Conservation (phyloP, 2,888 invertebrate genomes). For the Tiliacea aurago region DNA sequence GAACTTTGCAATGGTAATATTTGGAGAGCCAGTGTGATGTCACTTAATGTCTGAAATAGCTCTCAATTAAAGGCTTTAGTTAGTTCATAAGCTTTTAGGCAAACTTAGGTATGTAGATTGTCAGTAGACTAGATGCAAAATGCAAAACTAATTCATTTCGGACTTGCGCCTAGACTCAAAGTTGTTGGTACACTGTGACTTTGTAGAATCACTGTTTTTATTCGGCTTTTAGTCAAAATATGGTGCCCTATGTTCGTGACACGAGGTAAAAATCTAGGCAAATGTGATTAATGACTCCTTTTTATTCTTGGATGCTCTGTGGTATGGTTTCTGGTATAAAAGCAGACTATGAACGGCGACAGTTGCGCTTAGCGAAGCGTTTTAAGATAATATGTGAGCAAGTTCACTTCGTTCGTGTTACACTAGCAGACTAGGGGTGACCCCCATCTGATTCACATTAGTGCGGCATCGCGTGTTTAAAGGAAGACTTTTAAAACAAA, state of each 20-base stretch:
- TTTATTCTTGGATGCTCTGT: conserved; percentile 38
- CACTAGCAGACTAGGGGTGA: conserved; percentile 36
- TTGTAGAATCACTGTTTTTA: conserved; percentile 31
- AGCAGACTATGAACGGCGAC: conserved; percentile 3
- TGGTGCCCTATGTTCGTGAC: conserved; percentile 7
- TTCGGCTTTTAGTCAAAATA: conserved; percentile 40
- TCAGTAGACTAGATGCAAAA: conserved; percentile 38
- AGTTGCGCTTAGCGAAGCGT: conserved; percentile 37
- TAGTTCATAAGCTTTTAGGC: conserved; percentile 47
- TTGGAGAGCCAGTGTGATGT: conserved; percentile 36
- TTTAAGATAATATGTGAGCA: conserved; percentile 44
- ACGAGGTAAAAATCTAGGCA: conserved; percentile 37
- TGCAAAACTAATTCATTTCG: conserved; percentile 44
- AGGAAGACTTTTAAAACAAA: conserved; percentile 40
- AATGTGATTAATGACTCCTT: conserved; percentile 46
- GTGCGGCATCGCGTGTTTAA: conserved; percentile 40
- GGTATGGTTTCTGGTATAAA: conserved; percentile 26
- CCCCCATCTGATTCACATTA: conserved; percentile 52
- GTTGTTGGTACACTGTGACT: conserved; percentile 31
- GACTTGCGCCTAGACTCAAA: conserved; percentile 5
- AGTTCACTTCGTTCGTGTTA: conserved; percentile 33
- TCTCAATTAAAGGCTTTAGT: conserved; percentile 53
- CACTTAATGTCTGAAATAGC: conserved; percentile 46
- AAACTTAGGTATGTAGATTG: conserved; percentile 52
- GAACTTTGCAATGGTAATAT: conserved; percentile 34